phyloP scores from a whole-genome alignment of 2,888 invertebrate species.

The Augiades crinisus region DNA sequence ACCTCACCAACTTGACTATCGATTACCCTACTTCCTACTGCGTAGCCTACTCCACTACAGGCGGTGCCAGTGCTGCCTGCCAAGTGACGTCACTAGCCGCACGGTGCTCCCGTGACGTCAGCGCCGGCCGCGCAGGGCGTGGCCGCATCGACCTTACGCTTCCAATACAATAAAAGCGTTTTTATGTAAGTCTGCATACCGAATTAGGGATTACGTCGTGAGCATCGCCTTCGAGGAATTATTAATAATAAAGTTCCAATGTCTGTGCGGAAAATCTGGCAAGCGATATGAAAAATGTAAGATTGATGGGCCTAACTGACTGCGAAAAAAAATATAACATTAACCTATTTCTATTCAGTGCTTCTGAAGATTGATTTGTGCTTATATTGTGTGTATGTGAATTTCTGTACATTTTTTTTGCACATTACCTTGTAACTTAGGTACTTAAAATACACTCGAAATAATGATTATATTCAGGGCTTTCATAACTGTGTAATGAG shows the following conservation, averaged over 20 bases:
- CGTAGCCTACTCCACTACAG: neutral
- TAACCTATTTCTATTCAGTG: neutral
- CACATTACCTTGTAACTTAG: neutral
- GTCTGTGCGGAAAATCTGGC: neutral
- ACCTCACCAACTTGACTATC: neutral
- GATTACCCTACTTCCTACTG: constrained; percentile 8
- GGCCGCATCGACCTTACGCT: constrained; percentile 3
- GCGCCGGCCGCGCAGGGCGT: constrained; percentile 14
- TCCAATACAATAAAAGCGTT: constrained; percentile 22
- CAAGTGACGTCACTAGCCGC: constrained; percentile 8
- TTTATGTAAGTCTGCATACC: constrained; percentile 14
- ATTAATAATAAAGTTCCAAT: constrained; percentile 12
- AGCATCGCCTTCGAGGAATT: constrained; percentile 12
- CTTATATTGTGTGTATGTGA: neutral
- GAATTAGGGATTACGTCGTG: constrained; percentile 19
- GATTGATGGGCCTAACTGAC: neutral
- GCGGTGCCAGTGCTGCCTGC: neutral
- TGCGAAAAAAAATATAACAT: neutral
- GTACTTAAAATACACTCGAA: constrained; percentile 1
- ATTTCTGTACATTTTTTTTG: neutral
- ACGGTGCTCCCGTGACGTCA: constrained; percentile 19
- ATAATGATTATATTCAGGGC: neutral
- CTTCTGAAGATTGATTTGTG: neutral
- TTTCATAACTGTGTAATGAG: too few species aligned
- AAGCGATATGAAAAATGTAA: constrained; percentile 1